A percentile compares a stretch with the other conserved stretches of the same genome.
phyloP scores from a whole-genome alignment of 1,140 invertebrate genomes.

The Hyphantria cunea region DNA sequence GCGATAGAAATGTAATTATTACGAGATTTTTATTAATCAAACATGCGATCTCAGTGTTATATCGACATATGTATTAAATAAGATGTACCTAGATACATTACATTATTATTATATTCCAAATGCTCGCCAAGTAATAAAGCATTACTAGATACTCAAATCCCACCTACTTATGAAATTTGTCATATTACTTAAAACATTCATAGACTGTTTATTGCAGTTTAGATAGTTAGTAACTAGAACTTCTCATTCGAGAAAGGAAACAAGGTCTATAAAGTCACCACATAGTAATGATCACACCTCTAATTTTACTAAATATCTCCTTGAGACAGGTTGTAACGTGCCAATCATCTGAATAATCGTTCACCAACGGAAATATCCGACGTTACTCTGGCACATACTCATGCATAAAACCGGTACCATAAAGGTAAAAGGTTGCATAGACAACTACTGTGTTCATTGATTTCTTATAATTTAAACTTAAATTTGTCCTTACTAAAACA shows the following conservation, averaged over 20 bases:
- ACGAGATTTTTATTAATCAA: no score
- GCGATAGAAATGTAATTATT: no score
- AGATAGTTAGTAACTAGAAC: slow-evolving; percentile 11
- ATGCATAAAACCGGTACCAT: slow-evolving; percentile 47
- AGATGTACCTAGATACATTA: no score
- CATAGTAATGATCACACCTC: neutral
- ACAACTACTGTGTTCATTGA: slow-evolving; percentile 47
- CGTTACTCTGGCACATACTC: slow-evolving; percentile 36
- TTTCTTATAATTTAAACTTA: neutral
- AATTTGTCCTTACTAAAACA: no score
- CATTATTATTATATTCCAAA: no score
- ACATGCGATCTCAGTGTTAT: no score
- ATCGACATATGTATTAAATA: no score
- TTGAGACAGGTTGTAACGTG: slow-evolving; percentile 46
- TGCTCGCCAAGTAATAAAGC: no score
- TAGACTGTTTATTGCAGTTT: no score
- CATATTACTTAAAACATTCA: no score
- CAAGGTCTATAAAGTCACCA: slow-evolving; percentile 5
- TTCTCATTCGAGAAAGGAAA: slow-evolving; percentile 1
- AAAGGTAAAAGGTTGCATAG: slow-evolving; percentile 53
- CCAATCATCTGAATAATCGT: slow-evolving; percentile 36
- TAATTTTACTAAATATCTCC: slow-evolving; percentile 36
- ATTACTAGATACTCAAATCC: no score
- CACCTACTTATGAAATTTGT: no score
- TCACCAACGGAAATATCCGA: slow-evolving; percentile 52